These are phyloP conservation scores for Neogobius melanostomus DNA, from an alignment of 2,113 vertebrate genomes.

Conservation along the genomic window DNA sequence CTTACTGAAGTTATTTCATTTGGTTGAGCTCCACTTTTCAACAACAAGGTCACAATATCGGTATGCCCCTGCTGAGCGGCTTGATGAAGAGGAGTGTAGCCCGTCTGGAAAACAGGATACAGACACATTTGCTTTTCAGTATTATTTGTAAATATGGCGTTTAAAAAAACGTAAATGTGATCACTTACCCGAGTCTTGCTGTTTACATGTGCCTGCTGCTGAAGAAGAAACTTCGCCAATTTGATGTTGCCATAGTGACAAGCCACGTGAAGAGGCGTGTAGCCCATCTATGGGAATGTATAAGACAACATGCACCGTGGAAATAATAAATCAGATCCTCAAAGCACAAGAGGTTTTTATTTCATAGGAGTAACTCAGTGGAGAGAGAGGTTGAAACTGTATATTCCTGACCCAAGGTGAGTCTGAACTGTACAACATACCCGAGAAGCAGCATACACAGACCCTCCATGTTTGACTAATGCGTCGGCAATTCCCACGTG, in stretches of 20 bases:
- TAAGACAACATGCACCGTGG: not conserved
- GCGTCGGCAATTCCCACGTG: slow-evolving; percentile 90
- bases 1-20: slow-evolving; percentile 92
- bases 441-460: slow-evolving; percentile 85
- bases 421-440: slow-evolving; percentile 71
- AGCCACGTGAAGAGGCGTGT: slow-evolving; percentile 92
- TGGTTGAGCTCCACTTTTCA: slow-evolving; percentile 90
- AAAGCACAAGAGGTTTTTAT: too few relatives aligned
- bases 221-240: slow-evolving; percentile 95
- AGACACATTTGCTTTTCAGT: not conserved
- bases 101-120: slow-evolving; percentile 74
- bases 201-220: slow-evolving; percentile 92
- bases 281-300: slow-evolving; percentile 86
- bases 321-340: not conserved
- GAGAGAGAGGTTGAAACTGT: too few relatives aligned
- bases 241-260: slow-evolving; percentile 98
- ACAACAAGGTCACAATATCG: slow-evolving; percentile 89
- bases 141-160: too few relatives aligned
- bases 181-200: slow-evolving; percentile 91
- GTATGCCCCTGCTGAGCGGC: slow-evolving; percentile 97
- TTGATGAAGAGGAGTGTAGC: slow-evolving; percentile 95
- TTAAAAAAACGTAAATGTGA: not conserved
- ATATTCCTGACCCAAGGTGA: too few relatives aligned
- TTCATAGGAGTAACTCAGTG: too few relatives aligned
- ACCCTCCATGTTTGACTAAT: slow-evolving; percentile 89